Evolutionary conservation across 2,888 invertebrate species (phyloP), one percentile per base, ranked within the genome.

Genomic region (Gymnocheta viridis): DNA sequence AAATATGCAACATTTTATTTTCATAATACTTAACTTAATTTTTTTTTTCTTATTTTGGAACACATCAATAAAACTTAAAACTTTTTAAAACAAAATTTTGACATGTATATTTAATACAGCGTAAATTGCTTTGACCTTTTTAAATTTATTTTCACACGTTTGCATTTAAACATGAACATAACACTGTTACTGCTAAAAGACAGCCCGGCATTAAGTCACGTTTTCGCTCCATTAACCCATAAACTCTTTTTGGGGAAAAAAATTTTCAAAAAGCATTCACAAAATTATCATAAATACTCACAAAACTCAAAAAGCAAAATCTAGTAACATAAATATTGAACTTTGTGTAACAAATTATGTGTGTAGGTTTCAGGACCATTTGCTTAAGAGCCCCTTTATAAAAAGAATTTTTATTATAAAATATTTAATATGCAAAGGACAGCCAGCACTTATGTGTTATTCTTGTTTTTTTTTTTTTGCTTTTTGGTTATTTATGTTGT

Each of bases 211-310:
- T 90, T 90, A 90, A 90, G 89, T 90, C 89, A 90, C 89, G 89
- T 90, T 90, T 90, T 89, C 90, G 89, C 90, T 90, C 89, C 89
- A 90, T 90, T 90, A 90, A 90, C 89, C 90, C 90, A 90, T 89
- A 90, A 90, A 90, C 60, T 73, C 64, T 49, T 62, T 62, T 12
- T 5, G 32, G 10, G 32, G 10, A 49, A 24, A 35, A 27, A 41
- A 73, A 77, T 35, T 29, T 29, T 56, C 12, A 38, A 38, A 38
- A 64, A 83, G 32, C 60, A 47, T 54, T 51, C 51, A 49, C 22
- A 62, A 77, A 67, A 74, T 82, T 69, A 82, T 78, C 69, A 81
- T 78, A 82, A 74, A 77, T 67, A 69, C 32, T 22, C 17, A 38
- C 49, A 67, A 4, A 35, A 27, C 10, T 47, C 10, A 24, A 44